phyloP scores from a whole-genome alignment of 1,140 invertebrate genomes.

The Hetaerina americana region DNA sequence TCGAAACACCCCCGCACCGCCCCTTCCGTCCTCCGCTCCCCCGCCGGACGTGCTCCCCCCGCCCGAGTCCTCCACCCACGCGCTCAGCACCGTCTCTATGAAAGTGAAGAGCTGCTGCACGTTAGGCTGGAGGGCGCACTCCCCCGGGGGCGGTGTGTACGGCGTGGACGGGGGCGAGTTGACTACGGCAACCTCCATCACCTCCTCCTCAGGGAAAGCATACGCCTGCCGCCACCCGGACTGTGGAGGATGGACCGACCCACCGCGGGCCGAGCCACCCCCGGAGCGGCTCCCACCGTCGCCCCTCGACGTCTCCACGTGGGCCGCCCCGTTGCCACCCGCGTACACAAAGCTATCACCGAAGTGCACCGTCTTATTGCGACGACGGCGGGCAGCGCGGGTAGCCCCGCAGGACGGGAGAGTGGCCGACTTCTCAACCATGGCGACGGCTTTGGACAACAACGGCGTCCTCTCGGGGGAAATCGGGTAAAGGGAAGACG shows the following conservation, averaged over 20 bases:
- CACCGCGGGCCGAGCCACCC: constrained; percentile 25
- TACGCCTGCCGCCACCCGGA: constrained; percentile 23
- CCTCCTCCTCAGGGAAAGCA: constrained; percentile 31
- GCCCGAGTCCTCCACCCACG: constrained; percentile 16
- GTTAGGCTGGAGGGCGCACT: constrained; percentile 43
- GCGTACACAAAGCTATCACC: constrained; percentile 41
- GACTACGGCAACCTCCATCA: constrained; percentile 34
- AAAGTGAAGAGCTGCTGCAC: constrained; percentile 65
- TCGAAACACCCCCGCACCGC: not conserved
- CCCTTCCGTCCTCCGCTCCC: not conserved
- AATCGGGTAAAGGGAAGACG: too few species aligned
- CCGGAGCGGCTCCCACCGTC: constrained; percentile 14
- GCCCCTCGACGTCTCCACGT: constrained; percentile 26
- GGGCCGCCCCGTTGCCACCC: constrained; percentile 20
- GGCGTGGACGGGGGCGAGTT: constrained; percentile 21
- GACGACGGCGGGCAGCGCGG: constrained; percentile 37
- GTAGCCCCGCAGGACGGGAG: not conserved
- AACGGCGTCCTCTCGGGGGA: too few species aligned
- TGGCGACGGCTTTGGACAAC: not conserved
- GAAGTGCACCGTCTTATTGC: constrained; percentile 61
- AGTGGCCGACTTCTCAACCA: constrained; percentile 7
- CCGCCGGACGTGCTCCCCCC: not conserved
- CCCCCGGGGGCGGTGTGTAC: not conserved
- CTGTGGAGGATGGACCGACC: constrained; percentile 8
- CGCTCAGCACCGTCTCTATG: constrained; percentile 39